Evolutionary conservation across 2,113 vertebrate genomes (phyloP), one percentile per base, ranked within the genome.

Genomic region (Halcyon malimbica): DNA sequence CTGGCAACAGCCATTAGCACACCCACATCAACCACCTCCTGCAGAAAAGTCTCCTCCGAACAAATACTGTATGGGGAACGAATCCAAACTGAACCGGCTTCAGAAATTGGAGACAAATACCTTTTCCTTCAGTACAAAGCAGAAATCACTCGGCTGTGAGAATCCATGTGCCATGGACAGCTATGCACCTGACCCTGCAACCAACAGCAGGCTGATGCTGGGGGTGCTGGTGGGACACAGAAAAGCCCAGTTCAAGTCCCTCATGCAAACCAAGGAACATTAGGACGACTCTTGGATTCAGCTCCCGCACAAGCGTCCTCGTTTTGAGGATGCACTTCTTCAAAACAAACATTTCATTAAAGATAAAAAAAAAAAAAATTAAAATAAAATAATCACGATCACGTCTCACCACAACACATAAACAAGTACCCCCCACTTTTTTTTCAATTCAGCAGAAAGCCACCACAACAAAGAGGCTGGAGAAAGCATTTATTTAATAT

Each of bases 401-500:
- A 44, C 2, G 46, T 82, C 87, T 95, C 57, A 68, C 73, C 93
- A 87, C 89, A 95, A 69, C 24, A 57, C 57, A 87, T 82, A 68
- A 87, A 89, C 57, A 92, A 87, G 69, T 71, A 64, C 8, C 64
- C 86, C 56, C 42, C 20, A 3, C 31, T 37, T 84, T 70, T 62
- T 62, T 59, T 57, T 76, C 41, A 68, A 50, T 89, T 91, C 89
- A 96, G 93, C 94, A 96, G 82, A 76, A 95, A 90, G 81, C 79
- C n/a, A 7, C 93, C 95, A 97, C 94, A 96, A 97, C 93, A 96
- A 94, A 95, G 95, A 95, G 78, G 65, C 57, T 89, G 62, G 35
- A 95, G 77, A 96, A 94, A 79, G 70, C 28, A 91, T 97, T 97
- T 97, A 97, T 96, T 97, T 84, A 87, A 53, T 56, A 89, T 87